A percentile compares a stretch with the other conserved stretches of the same genome.
Conservation (phyloP, 2,113 vertebrate genomes). For the Alaudala cheleensis region DNA sequence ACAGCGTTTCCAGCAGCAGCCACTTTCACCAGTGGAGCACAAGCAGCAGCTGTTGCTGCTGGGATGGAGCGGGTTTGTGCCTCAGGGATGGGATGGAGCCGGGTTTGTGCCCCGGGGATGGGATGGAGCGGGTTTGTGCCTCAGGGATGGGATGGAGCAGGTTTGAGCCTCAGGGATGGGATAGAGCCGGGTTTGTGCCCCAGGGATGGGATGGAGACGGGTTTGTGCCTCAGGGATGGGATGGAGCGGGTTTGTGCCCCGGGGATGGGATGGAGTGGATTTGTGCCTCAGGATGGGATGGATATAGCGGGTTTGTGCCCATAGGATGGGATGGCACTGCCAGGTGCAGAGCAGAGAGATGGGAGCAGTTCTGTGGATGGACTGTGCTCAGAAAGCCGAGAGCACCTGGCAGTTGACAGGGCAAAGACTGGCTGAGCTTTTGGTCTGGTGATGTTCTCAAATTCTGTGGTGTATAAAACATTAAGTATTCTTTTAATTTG, state of each 20-base stretch:
- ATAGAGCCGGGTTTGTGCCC: too few relatives aligned
- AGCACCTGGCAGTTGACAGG: not conserved
- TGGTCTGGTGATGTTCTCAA: not conserved
- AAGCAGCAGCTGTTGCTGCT: fast-evolving
- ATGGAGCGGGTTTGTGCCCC: too few relatives aligned
- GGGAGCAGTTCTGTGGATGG: fast-evolving
- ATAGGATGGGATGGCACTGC: fast-evolving
- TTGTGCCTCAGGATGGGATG: not conserved
- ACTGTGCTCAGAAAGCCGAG: not conserved
- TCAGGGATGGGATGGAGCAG: too few relatives aligned
- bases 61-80: not conserved
- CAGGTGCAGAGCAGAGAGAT: fast-evolving
- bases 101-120: too few relatives aligned
- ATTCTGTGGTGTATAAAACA: not conserved
- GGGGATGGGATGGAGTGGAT: not conserved
- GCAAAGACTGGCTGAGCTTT: too few relatives aligned
- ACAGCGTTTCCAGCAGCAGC: fast-evolving
- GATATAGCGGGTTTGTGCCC: not conserved
- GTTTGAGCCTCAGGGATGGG: too few relatives aligned
- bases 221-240: too few relatives aligned
- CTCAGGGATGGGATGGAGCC: too few relatives aligned
- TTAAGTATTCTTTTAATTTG: not conserved
- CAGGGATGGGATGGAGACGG: too few relatives aligned
- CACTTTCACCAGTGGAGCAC: fast-evolving
- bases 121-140: too few relatives aligned